Evolutionary conservation across 2,113 vertebrate species (phyloP).

Genomic region (Odontophorus gujanensis): DNA sequence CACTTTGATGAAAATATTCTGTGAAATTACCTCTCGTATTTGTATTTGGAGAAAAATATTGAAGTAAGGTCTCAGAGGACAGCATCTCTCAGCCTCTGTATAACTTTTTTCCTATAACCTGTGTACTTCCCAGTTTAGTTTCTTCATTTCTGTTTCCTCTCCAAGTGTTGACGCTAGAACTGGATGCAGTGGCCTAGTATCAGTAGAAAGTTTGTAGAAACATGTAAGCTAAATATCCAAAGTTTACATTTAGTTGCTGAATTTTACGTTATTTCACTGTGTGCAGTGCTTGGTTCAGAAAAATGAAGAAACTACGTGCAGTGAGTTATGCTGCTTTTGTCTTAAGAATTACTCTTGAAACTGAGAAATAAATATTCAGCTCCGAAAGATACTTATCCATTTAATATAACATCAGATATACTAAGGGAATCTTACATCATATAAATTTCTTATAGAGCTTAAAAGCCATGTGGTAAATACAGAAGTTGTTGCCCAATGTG

Average conservation of each 20-base stretch:
- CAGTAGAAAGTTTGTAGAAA: neutral
- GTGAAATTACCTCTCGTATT: neutral
- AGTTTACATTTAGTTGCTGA: neutral
- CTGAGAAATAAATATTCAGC: neutral
- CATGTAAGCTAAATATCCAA: neutral
- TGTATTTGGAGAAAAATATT: neutral
- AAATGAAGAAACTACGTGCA: neutral
- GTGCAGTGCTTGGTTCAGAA: neutral
- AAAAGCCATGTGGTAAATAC: neutral
- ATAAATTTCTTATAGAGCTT: neutral
- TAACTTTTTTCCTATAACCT: neutral
- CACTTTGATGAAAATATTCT: neutral
- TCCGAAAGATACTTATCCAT: neutral
- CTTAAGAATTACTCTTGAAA: neutral
- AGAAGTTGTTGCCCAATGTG: neutral
- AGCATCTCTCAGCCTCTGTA: neutral
- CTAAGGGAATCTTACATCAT: neutral
- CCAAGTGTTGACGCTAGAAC: accelerated
- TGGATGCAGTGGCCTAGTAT: neutral
- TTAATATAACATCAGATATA: neutral
- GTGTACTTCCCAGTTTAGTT: neutral
- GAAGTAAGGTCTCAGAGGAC: neutral
- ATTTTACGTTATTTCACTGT: neutral
- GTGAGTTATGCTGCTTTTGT: neutral
- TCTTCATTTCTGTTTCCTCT: neutral